Evolutionary conservation across 1,140 invertebrate genomes (phyloP), one percentile per base, ranked within the genome.

Genomic region (Mesaphorura yosii): DNA sequence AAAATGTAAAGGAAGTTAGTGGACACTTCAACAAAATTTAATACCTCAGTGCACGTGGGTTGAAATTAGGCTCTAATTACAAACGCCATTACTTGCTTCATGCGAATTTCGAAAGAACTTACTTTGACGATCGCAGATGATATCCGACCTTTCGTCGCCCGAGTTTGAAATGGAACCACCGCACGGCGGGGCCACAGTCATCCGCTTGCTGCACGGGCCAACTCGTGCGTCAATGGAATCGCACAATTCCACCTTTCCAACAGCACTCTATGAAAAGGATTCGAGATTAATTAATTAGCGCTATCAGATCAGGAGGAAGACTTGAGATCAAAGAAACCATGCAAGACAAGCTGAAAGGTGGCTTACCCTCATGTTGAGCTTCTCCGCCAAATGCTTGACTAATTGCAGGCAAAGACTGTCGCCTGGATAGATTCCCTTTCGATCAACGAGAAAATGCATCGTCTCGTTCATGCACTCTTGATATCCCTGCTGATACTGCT

Each of bases 391-490:
- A 66, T 94, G 89, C 26, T 78, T 78, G 37, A 88, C 75, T 2
- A 96, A 70, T 53, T 86, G 80, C 23, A 82, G 76, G 65, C 87
- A 92, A 6, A 92, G 70, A 0, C 81, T 76, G 64, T 93, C 88
- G 1, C 78, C 77, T 0, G 84, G 78, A 46, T 79, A 81, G 61
- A 81, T 78, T 1, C 83, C 86, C 65, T 90, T 85, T 1, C 81
- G 77, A 62, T 94, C 88, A 1, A 89, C 83, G 17, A 95, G 77
- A 68, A 88, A 95, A 59, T 88, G 77, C 70, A 93, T 82, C 0
- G 83, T 80, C 67, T 96, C 90, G 37, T 82, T 83, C 57, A 91
- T 76, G 60, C 89, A 93, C 67, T 93, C 89, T 67, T 88, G 83
- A 70, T 83, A 95, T 2, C 90, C 88, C 5, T 79, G 62, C 41